These are phyloP conservation scores for Nasonia vitripennis DNA, from an alignment of 1,140 invertebrate species.

Conservation along the genomic window DNA sequence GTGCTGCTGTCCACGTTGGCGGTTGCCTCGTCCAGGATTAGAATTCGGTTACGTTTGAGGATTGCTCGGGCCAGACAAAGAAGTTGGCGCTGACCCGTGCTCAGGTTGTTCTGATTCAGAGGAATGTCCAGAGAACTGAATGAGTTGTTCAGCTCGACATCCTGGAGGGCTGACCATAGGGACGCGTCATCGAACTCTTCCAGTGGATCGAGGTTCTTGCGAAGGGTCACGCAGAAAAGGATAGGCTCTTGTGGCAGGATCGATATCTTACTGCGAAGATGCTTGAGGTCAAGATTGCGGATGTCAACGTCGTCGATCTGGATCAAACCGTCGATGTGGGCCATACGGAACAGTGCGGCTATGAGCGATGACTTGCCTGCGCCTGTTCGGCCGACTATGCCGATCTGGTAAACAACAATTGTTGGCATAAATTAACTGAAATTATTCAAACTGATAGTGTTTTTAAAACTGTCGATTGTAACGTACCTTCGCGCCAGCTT, in stretches of 20 bases:
- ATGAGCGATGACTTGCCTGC: constrained; percentile 88
- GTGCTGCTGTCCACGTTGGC: constrained; percentile 81
- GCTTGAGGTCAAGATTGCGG: constrained; percentile 77
- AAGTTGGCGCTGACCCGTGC: constrained; percentile 87
- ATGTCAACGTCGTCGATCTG: constrained; percentile 64
- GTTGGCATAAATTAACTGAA: not conserved
- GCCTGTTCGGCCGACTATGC: constrained; percentile 82
- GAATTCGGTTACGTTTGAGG: constrained; percentile 82
- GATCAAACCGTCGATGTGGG: constrained; percentile 65
- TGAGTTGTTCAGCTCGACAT: constrained; percentile 76
- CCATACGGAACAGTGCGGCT: constrained; percentile 81
- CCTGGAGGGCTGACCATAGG: constrained; percentile 71
- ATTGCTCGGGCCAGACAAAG: constrained; percentile 87
- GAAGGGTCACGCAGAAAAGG: constrained; percentile 83
- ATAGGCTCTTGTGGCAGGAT: constrained; percentile 90
- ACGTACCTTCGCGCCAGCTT: constrained; percentile 32
- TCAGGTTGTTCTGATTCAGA: constrained; percentile 85
- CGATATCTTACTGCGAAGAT: constrained; percentile 81
- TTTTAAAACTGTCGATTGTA: not conserved
- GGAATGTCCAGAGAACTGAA: constrained; percentile 79
- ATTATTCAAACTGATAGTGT: not conserved
- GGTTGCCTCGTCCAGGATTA: constrained; percentile 81
- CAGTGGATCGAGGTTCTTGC: constrained; percentile 90
- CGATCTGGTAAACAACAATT: constrained; percentile 73
- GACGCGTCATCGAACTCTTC: constrained; percentile 78